Base-by-base conservation (phyloP, 2,797 vertebrate genomes). In the Notoglanidium macrostoma region DNA sequence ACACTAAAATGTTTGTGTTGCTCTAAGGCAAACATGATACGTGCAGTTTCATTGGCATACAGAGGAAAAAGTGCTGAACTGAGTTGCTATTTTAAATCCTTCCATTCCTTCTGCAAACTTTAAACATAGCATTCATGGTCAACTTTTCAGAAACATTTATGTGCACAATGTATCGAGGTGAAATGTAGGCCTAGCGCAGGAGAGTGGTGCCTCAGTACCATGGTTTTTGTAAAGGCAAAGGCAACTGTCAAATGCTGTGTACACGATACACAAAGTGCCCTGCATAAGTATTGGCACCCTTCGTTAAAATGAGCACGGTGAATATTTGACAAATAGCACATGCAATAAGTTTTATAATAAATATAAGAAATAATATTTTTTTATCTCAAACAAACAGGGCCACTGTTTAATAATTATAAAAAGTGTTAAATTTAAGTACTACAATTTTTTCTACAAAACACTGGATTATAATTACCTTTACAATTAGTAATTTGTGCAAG, bases 51-150 rank as follows among this genome's bases (percentile, higher is more conserved):
- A 35, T 12, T 83, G 49, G 6, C 17, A 23, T 23, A 23, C 29
- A 23, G 65, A 70, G 65, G 40, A 83, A 83, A 83, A 54, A 68
- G 65, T 83, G 63, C 49, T 83, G 81, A 70, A 83, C 81, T 54
- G 44, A 35, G n/a, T 68, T 51, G 80, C 80, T 83, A 83, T 83
- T 83, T 83, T 83, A 83, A 83, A 83, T 19, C 46, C 46, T 23
- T 70, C 29, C 2, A 19, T 35, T 70, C 49, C 2, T 35, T 83
- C 21, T 70, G 65, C 65, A 40, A 70, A 40, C 11, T 23, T 61
- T 61, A 80, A 61, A n/a, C 40, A 63, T 46, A 46, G 54, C 63
- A 35, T 70, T 35, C 46, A 3, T 68, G 8, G 49, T 23, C 63
- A 70, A 19, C 57, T 81, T 63, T 46, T 23, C 59, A 65, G 40